Evolutionary conservation across 2,113 vertebrate species (phyloP).

Genomic region (Holacanthus passer): DNA sequence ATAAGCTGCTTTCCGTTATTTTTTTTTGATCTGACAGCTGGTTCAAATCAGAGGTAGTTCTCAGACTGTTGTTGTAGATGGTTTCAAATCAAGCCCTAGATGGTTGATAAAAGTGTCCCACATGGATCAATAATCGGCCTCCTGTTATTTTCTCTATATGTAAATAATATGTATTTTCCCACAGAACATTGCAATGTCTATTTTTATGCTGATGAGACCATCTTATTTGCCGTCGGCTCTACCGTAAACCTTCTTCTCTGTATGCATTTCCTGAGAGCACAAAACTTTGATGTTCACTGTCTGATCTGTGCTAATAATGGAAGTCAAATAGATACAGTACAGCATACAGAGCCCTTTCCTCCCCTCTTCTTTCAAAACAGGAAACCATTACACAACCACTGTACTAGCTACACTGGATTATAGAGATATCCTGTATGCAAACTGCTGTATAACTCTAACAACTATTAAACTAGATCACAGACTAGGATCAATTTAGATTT

Average conservation of each 20-base stretch:
- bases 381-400: background rate
- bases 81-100: background rate
- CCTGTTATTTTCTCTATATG: background rate
- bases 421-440: background rate
- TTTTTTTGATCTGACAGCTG: background rate
- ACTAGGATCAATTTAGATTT: background rate
- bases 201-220: background rate
- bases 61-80: no score
- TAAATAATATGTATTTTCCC: background rate
- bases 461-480: background rate
- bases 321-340: background rate
- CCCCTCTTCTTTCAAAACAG: background rate
- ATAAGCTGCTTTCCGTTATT: conserved; percentile 17
- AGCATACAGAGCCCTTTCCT: background rate
- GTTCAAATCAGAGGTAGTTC: background rate
- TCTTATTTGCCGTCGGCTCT: background rate
- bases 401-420: background rate
- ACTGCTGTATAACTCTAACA: no score
- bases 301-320: background rate
- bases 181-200: background rate
- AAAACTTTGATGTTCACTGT: background rate
- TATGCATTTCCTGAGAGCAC: background rate
- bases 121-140: background rate
- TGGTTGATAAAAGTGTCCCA: background rate
- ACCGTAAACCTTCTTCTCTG: background rate